Evolutionary conservation across 2,113 vertebrate species (phyloP), one percentile per base, ranked within the genome.

Genomic region (Hippocampus barbouri): DNA sequence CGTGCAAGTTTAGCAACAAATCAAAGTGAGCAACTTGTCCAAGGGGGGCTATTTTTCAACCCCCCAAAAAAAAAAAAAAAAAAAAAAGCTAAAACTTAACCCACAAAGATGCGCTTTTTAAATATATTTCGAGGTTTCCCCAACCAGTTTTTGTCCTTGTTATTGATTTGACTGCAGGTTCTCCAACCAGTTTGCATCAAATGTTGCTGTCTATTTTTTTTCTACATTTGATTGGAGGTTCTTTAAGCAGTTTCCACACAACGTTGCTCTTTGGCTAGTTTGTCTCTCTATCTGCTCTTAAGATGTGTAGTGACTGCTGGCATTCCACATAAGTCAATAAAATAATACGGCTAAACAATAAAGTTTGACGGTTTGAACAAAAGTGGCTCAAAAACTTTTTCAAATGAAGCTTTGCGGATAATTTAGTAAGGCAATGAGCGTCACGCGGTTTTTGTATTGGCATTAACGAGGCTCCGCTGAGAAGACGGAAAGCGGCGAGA

Each of bases 391-490:
- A 54, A 54, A 54, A 54, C 21, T 8, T 23, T 10, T 11, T 8
- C 21, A 23, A 56, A 56, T 23, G n/a, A 61, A 20, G 8, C 27
- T 7, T 1, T 10, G 59, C 59, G 1, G 18, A 61, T 61, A 61
- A 61, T 61, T 61, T 34, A 61, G 14, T 8, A 34, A 61, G 27
- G 59, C 59, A 34, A 61, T 1, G 27, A 34, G 59, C 59, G 15
- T 8, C 59, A 30, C 16, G 15, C 25, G 43, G 18, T 6, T 47
- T 45, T 43, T 23, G 18, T 27, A 25, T 25, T 27, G 14, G 64
- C 64, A 14, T 49, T 66, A 66, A 66, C n/a, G 64, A 63, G 61
- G 61, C 34, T 40, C 61, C 4, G 18, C 34, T 5, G 61, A 66
- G 64, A 27, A 47, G 64, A 47, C 43, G 43, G 63, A 65, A 63